These are phyloP conservation scores for Ateles fusciceps DNA, from an alignment of 2,797 vertebrate genomes.

Conservation along the genomic window DNA sequence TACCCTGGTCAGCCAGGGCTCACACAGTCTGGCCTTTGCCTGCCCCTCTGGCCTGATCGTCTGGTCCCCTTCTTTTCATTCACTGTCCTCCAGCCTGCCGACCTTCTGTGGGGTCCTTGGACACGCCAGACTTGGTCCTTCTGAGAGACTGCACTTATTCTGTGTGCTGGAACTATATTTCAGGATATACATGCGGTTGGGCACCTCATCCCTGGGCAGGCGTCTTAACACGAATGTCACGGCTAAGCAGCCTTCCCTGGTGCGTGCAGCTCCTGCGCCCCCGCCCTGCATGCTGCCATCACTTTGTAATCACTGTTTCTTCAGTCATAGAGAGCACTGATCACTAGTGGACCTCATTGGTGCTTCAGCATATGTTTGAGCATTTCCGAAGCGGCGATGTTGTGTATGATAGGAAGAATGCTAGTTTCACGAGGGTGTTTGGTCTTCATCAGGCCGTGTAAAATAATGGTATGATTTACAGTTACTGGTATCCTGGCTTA, in stretches of 20 bases:
- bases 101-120: not conserved
- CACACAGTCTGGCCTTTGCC: not conserved
- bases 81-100: not conserved
- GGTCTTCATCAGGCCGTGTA: not conserved
- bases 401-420: not conserved
- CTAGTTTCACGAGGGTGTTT: not conserved
- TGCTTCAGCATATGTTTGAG: not conserved
- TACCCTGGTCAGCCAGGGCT: not conserved
- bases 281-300: accelerated
- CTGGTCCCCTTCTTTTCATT: not conserved
- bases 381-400: not conserved
- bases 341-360: not conserved
- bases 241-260: not conserved
- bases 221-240: not conserved
- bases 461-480: not conserved
- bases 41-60: not conserved
- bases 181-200: not conserved
- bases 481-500: not conserved
- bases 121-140: not conserved
- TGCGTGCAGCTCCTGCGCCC: not conserved
- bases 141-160: not conserved
- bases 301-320: not conserved
- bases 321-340: not conserved
- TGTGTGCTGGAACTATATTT: not conserved
- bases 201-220: too few relatives aligned